Conservation (phyloP, 2,888 invertebrate species). For the Athetis lepigone region DNA sequence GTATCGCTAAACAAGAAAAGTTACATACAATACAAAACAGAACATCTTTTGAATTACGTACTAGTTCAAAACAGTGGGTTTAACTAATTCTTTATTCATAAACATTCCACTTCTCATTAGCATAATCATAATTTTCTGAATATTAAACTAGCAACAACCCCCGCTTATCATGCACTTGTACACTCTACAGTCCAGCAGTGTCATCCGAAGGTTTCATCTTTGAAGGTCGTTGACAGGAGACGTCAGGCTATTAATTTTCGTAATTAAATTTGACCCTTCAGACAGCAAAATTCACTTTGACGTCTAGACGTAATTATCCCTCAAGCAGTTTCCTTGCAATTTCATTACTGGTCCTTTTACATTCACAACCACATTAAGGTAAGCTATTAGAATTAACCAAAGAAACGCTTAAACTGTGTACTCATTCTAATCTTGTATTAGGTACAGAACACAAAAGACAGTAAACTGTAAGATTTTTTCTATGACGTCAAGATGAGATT, state of each 20-base stretch:
- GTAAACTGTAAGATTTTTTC: constrained; percentile 20
- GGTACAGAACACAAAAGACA: constrained; percentile 14
- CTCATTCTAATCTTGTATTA: constrained; percentile 13
- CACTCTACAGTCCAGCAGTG: constrained; percentile 40
- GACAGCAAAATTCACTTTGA: constrained; percentile 44
- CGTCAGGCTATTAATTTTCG: constrained; percentile 64
- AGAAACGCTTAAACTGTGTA: constrained; percentile 7
- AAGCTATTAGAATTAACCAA: constrained; percentile 34
- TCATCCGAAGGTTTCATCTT: constrained; percentile 48
- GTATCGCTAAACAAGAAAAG: neutral
- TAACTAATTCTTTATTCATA: constrained; percentile 14
- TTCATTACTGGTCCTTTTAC: constrained; percentile 29
- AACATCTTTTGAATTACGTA: neutral
- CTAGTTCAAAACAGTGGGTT: neutral
- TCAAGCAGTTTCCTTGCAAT: constrained; percentile 47
- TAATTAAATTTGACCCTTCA: constrained; percentile 68
- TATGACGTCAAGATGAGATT: constrained; percentile 26
- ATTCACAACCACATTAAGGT: constrained; percentile 25
- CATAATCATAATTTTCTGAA: constrained; percentile 49
- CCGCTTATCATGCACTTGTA: constrained; percentile 56
- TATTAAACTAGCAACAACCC: constrained; percentile 46
- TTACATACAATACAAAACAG: neutral
- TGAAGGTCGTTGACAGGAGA: constrained; percentile 48
- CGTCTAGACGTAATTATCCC: constrained; percentile 61
- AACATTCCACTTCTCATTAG: constrained; percentile 46